These are phyloP conservation scores for Melikaiella ostensackeni DNA, from an alignment of 2,888 invertebrate species.

Conservation along the genomic window DNA sequence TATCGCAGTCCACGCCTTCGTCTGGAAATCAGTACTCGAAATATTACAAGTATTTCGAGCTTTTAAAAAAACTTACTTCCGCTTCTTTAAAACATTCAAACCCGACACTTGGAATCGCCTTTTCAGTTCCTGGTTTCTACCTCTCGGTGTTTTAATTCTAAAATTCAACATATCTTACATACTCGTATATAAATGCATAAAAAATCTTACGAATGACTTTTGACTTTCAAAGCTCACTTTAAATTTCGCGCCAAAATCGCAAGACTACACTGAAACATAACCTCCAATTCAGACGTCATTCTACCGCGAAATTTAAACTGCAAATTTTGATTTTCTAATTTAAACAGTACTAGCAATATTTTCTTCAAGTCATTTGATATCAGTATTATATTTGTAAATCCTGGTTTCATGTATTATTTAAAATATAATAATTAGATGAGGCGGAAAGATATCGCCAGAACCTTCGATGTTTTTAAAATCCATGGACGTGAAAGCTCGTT, in stretches of 20 bases:
- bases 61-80: not conserved
- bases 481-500: conserved; percentile 19
- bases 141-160: not conserved
- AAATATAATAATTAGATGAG: not conserved
- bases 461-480: not conserved
- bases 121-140: not conserved
- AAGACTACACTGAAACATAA: not conserved
- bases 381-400: no score
- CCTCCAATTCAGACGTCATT: not conserved
- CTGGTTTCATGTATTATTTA: no score
- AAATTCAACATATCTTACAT: not conserved
- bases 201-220: not conserved
- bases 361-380: no score
- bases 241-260: not conserved
- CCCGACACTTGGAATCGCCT: not conserved
- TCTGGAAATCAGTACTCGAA: not conserved
- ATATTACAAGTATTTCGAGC: conserved; percentile 11
- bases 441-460: not conserved
- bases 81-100: conserved; percentile 2
- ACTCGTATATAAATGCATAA: not conserved
- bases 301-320: not conserved
- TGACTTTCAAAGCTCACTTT: not conserved
- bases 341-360: no score
- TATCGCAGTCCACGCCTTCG: conserved; percentile 1
- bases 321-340: not conserved